Percentiles rank a stretch among this genome's conserved stretches.
Evolutionary conservation across 2,113 vertebrate species (phyloP).

Genomic region (Euleptes europaea): DNA sequence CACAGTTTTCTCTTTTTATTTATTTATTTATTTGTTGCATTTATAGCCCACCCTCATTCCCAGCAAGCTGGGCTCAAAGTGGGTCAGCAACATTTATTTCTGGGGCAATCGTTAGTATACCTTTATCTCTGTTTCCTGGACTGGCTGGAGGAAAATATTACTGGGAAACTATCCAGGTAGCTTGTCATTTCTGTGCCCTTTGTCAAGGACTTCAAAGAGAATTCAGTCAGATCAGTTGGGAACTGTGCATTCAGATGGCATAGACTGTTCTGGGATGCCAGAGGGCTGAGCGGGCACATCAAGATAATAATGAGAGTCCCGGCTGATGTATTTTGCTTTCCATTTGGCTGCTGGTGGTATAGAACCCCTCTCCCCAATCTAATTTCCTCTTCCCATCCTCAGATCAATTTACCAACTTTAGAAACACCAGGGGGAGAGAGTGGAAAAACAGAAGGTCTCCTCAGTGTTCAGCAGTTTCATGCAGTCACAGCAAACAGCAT

Average conservation of each 20-base stretch:
- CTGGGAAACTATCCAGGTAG: slow-evolving; percentile 16
- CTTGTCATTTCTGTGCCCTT: slow-evolving; percentile 4
- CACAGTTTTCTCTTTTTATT: no score
- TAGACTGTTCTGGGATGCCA: slow-evolving; percentile 23
- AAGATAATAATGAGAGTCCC: accelerated
- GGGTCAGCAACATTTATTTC: no score
- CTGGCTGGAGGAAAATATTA: slow-evolving; percentile 8
- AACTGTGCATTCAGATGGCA: slow-evolving; percentile 34
- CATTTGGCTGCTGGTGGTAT: accelerated
- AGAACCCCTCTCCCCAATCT: neutral
- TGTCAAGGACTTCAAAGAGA: slow-evolving; percentile 16
- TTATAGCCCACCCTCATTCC: no score
- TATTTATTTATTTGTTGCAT: no score
- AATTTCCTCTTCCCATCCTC: slow-evolving; percentile 29
- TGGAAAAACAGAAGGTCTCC: slow-evolving; percentile 46
- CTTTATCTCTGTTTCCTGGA: neutral
- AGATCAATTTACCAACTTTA: slow-evolving; percentile 37
- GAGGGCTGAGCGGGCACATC: neutral
- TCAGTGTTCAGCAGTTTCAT: slow-evolving; percentile 41
- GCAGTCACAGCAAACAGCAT: slow-evolving; percentile 29
- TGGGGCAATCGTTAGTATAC: neutral
- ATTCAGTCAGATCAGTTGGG: slow-evolving; percentile 16
- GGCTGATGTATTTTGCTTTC: slow-evolving; percentile 25
- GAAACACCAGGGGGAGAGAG: slow-evolving; percentile 49
- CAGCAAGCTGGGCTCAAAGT: no score